phyloP scores from a whole-genome alignment of 2,797 vertebrate species.

The Uromys caudimaculatus region DNA sequence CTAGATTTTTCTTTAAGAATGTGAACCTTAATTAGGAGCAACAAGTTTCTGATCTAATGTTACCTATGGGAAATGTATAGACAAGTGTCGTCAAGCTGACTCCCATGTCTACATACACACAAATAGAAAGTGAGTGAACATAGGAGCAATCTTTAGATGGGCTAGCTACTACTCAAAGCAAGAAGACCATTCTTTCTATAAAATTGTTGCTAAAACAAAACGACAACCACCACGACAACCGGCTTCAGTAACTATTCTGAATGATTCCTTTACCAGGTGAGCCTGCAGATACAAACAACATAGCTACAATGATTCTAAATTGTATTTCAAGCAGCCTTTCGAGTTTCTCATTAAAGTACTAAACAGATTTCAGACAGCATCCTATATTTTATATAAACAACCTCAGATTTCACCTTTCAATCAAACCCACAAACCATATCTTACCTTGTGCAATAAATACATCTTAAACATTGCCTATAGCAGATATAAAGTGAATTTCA shows the following conservation, averaged over 20 bases:
- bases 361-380: neutral
- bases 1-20: slow-evolving; percentile 70
- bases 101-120: neutral
- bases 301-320: neutral
- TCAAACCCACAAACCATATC: neutral
- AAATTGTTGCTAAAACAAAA: neutral
- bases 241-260: neutral
- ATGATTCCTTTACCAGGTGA: neutral
- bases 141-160: slow-evolving; percentile 57
- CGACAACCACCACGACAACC: neutral
- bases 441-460: neutral
- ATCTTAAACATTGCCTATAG: neutral
- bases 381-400: slow-evolving; percentile 25
- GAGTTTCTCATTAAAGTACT: slow-evolving; percentile 32
- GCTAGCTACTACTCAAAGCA: neutral
- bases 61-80: neutral
- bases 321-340: neutral
- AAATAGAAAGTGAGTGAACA: neutral
- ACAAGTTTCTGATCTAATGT: slow-evolving; percentile 68
- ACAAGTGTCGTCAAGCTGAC: neutral
- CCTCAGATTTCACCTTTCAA: neutral
- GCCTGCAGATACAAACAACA: neutral
- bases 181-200: neutral
- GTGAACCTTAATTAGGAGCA: slow-evolving; percentile 72
- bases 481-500: neutral